Evolutionary conservation across 2,797 vertebrate species (phyloP).

Genomic region (Takifugu rubripes): DNA sequence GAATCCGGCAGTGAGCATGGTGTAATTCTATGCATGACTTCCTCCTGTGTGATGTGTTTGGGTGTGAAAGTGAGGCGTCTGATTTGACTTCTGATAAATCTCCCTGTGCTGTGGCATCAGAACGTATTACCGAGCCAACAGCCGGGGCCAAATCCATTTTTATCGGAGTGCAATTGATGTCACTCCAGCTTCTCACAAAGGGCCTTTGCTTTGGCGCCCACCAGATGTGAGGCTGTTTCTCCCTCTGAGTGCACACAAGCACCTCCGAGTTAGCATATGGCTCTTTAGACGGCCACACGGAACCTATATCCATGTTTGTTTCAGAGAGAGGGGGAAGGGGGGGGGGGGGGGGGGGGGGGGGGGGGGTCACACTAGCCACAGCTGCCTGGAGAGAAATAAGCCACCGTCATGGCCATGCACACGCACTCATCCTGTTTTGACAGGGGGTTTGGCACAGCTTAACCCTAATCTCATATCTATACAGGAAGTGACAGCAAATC

Average conservation of each 20-base stretch:
- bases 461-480: constrained; percentile 64
- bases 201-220: constrained; percentile 25
- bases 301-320: constrained; percentile 62
- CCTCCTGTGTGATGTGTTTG: constrained; percentile 49
- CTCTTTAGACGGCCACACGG: constrained; percentile 22
- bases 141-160: constrained; percentile 64
- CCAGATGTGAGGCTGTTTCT: constrained; percentile 42
- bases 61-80: constrained; percentile 64
- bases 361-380: constrained; percentile 41
- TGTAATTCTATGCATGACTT: constrained; percentile 62
- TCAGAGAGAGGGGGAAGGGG: constrained; percentile 38
- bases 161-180: constrained; percentile 66
- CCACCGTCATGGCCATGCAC: constrained; percentile 31
- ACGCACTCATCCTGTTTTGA: constrained; percentile 55
- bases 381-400: constrained; percentile 54
- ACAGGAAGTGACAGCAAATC: constrained; percentile 43
- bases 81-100: constrained; percentile 69
- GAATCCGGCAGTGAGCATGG: constrained; percentile 25
- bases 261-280: constrained; percentile 22
- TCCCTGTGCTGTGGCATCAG: constrained; percentile 49
- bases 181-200: constrained; percentile 58
- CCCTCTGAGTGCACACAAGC: constrained; percentile 9
- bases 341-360: constrained; percentile 44
- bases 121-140: constrained; percentile 62
- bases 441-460: constrained; percentile 61